Evolutionary conservation across 2,113 vertebrate genomes (phyloP).

Genomic region (Oryzias woworae): DNA sequence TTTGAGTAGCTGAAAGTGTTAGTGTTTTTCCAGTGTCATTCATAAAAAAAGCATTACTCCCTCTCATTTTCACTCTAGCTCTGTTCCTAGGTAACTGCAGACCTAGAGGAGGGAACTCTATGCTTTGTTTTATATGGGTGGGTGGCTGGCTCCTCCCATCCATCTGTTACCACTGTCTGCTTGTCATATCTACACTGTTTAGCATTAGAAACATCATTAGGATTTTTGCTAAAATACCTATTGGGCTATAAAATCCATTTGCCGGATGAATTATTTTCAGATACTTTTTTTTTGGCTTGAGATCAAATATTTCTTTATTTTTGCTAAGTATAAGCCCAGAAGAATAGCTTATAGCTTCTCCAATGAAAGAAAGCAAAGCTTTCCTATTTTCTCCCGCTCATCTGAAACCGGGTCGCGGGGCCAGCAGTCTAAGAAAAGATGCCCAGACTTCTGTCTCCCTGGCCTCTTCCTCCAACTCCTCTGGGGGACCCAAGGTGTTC

Average conservation of each 20-base stretch:
- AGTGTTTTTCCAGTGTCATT: slow-evolving; percentile 66
- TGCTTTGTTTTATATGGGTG: slow-evolving; percentile 51
- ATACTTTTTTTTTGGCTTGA: too few relatives aligned
- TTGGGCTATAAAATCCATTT: neutral
- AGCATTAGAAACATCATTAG: neutral
- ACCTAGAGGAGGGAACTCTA: slow-evolving; percentile 23
- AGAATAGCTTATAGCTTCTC: too few relatives aligned
- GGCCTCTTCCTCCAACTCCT: too few relatives aligned
- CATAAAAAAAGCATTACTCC: slow-evolving; percentile 73
- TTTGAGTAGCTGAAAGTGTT: neutral
- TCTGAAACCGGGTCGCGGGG: too few relatives aligned
- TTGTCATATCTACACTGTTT: slow-evolving; percentile 20
- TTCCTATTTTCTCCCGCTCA: too few relatives aligned
- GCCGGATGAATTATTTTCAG: neutral
- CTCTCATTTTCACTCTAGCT: slow-evolving; percentile 61
- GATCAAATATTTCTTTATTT: too few relatives aligned
- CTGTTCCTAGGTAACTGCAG: slow-evolving; percentile 70
- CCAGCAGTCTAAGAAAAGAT: too few relatives aligned
- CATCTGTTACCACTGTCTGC: slow-evolving; percentile 40
- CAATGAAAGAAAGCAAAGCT: too few relatives aligned
- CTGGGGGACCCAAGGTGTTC: too few relatives aligned
- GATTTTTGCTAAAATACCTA: neutral
- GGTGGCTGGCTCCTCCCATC: slow-evolving; percentile 33
- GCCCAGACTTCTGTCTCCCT: too few relatives aligned
- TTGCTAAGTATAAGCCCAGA: too few relatives aligned